Percentiles rank a stretch among this genome's conserved stretches.
phyloP scores from a whole-genome alignment of 1,140 invertebrate species.

The Protaetia brevitarsis region DNA sequence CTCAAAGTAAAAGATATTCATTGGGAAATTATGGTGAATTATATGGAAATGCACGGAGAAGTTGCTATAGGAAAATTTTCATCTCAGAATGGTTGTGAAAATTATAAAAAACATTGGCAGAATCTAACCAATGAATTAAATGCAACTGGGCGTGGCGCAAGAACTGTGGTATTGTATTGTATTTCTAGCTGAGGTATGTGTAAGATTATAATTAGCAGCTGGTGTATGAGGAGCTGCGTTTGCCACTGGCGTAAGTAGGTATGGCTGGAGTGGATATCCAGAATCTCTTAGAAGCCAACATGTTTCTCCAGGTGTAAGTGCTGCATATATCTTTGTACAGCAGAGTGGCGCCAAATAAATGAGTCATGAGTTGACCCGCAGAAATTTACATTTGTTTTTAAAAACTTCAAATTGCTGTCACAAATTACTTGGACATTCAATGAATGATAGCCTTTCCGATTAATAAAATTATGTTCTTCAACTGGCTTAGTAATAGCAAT shows the following conservation, averaged over 20 bases:
- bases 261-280: slow-evolving; percentile 33
- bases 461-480: no score
- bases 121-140: no score
- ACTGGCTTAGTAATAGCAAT: no score
- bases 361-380: background rate
- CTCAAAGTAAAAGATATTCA: slow-evolving; percentile 2
- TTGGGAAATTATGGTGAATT: slow-evolving; percentile 12
- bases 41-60: no score
- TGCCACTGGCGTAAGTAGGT: slow-evolving; percentile 29
- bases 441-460: background rate
- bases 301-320: background rate
- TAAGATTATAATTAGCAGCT: slow-evolving; percentile 27
- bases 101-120: no score
- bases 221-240: slow-evolving; percentile 24
- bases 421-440: background rate
- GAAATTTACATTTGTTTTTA: no score
- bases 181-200: no score
- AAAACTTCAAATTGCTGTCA: no score
- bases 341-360: background rate
- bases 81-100: no score
- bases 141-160: no score
- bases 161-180: no score
- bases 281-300: slow-evolving; percentile 34
- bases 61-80: no score
- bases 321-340: background rate